Conservation (phyloP, 2,113 vertebrate genomes). For the Semicossyphus pulcher region DNA sequence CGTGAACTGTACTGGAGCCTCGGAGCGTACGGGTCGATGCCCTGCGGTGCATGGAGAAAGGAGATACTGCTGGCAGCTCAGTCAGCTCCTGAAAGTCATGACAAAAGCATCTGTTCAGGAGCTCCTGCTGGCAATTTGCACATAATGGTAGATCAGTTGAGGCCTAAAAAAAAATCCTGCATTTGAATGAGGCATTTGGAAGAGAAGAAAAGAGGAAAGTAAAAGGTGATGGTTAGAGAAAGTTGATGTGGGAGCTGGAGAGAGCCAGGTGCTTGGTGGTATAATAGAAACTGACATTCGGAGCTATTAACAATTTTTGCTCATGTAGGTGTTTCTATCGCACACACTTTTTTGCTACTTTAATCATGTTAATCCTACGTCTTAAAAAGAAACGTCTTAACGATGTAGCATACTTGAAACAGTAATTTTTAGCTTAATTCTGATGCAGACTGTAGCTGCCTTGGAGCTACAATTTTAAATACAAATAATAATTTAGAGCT, state of each 20-base stretch:
- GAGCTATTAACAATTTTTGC: too few relatives aligned
- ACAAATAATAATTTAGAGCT: too few relatives aligned
- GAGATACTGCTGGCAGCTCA: slow-evolving; percentile 19
- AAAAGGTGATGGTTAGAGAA: not conserved
- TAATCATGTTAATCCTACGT: too few relatives aligned
- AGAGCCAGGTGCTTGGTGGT: not conserved
- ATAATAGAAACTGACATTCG: not conserved
- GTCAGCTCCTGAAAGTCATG: slow-evolving; percentile 21
- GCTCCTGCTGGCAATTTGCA: slow-evolving; percentile 10
- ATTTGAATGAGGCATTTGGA: not conserved
- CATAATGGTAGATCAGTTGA: not conserved
- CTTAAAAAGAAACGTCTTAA: too few relatives aligned
- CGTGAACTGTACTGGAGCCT: not conserved
- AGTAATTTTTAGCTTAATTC: too few relatives aligned
- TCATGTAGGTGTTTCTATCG: not conserved
- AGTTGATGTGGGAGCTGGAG: not conserved
- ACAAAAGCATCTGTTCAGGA: slow-evolving; percentile 20
- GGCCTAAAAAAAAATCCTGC: too few relatives aligned
- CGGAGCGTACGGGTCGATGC: slow-evolving; percentile 21
- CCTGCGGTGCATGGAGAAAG: not conserved
- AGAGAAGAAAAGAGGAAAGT: not conserved
- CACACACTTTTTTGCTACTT: too few relatives aligned
- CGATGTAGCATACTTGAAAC: too few relatives aligned
- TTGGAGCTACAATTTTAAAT: too few relatives aligned
- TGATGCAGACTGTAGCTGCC: too few relatives aligned